Percentiles rank a stretch among this genome's conserved stretches.
phyloP scores from a whole-genome alignment of 2,797 vertebrate genomes.

The Botia kubotai region DNA sequence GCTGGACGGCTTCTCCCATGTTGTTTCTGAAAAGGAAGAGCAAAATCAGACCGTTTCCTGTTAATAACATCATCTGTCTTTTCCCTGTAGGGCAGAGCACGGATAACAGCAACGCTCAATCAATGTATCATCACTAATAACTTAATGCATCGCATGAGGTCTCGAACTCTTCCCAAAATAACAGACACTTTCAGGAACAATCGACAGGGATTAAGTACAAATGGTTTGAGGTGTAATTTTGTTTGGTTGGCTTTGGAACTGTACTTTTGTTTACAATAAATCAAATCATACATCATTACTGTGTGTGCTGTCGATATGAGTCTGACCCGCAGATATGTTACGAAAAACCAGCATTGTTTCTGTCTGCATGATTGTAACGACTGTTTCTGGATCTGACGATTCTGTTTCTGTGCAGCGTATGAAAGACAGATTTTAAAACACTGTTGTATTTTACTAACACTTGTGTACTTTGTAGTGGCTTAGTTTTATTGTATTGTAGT shows the following conservation, averaged over 20 bases:
- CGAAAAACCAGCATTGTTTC: not conserved
- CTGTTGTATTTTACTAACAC: not conserved
- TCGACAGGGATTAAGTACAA: not conserved
- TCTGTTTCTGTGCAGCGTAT: not conserved
- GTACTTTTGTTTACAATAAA: not conserved
- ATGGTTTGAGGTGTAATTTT: not conserved
- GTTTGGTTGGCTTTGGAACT: not conserved
- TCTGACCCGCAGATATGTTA: not conserved
- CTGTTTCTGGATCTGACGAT: not conserved
- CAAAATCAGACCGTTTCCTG: constrained; percentile 30
- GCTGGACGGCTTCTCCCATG: constrained; percentile 92
- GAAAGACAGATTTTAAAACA: not conserved
- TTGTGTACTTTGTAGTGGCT: not conserved
- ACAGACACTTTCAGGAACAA: not conserved
- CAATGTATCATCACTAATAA: not conserved
- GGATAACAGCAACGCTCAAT: not conserved
- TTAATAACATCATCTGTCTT: constrained; percentile 47
- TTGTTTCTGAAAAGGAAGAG: constrained; percentile 83
- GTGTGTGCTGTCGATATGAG: not conserved
- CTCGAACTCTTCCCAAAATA: not conserved
- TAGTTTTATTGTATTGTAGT: not conserved
- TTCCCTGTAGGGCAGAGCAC: not conserved
- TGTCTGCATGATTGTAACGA: not conserved
- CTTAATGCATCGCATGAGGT: not conserved
- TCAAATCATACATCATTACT: not conserved